Conservation (phyloP, 2,888 invertebrate species). For the Brachyopa scutellaris region DNA sequence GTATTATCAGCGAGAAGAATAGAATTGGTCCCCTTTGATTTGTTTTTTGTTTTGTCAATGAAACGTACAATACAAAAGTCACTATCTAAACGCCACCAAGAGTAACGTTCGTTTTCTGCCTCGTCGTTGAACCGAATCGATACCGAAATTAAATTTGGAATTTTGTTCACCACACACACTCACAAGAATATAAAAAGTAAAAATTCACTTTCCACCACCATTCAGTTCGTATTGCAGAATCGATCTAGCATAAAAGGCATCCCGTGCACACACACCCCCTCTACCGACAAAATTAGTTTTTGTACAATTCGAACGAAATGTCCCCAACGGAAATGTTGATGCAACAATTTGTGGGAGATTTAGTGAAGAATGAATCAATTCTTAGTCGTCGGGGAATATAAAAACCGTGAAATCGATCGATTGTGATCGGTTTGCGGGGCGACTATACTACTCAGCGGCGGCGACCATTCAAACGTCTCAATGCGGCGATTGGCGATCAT, state of each 20-base stretch:
- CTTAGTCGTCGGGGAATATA: conserved; percentile 8
- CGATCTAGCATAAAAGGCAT: conserved; percentile 65
- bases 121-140: conserved; percentile 70
- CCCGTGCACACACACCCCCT: conserved; percentile 41
- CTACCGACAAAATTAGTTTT: conserved; percentile 28
- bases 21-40: conserved; percentile 48
- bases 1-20: conserved; percentile 51
- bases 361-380: conserved; percentile 55
- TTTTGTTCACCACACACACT: conserved; percentile 70
- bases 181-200: conserved; percentile 49
- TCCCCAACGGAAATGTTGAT: conserved; percentile 54
- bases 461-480: conserved; percentile 24
- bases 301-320: conserved; percentile 11
- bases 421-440: conserved; percentile 34
- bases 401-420: conserved; percentile 53
- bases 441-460: conserved; percentile 14
- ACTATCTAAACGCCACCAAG: conserved; percentile 72
- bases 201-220: conserved; percentile 60
- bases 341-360: conserved; percentile 64
- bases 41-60: conserved; percentile 60
- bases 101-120: conserved; percentile 69
- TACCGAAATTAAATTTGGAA: conserved; percentile 73
- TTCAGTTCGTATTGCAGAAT: conserved; percentile 62
- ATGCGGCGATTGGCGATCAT: conserved; percentile 43
- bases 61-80: conserved; percentile 56